phyloP scores from a whole-genome alignment of 2,888 invertebrate species.

The Mallateleia sp. region DNA sequence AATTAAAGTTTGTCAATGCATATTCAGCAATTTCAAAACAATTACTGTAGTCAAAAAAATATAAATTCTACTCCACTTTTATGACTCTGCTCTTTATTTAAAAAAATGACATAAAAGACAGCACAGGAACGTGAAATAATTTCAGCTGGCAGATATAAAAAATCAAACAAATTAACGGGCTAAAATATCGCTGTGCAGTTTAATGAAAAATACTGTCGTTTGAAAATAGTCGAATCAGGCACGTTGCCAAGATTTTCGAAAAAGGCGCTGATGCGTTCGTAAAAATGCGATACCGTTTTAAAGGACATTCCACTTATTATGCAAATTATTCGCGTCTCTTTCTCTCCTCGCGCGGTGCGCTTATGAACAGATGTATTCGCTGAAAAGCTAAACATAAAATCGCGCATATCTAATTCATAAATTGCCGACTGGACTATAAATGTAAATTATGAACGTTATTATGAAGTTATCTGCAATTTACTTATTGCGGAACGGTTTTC shows the following conservation, averaged over 20 bases:
- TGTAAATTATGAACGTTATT: too few relatives aligned
- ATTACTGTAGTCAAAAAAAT: constrained; percentile 23
- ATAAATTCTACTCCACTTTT: constrained; percentile 11
- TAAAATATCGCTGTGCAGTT: constrained; percentile 64
- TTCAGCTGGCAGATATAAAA: constrained; percentile 57
- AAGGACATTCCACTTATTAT: constrained; percentile 23
- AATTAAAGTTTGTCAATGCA: background rate
- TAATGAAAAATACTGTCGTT: constrained; percentile 61
- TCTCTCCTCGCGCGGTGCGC: too few relatives aligned
- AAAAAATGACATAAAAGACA: constrained; percentile 35
- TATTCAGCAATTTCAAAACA: constrained; percentile 38
- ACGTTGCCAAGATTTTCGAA: constrained; percentile 58
- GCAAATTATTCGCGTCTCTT: too few relatives aligned
- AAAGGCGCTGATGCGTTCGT: constrained; percentile 40
- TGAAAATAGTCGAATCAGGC: constrained; percentile 66
- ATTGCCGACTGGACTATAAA: too few relatives aligned
- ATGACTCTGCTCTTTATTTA: constrained; percentile 50
- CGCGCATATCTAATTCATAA: too few relatives aligned
- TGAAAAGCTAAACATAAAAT: too few relatives aligned
- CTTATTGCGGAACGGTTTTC: too few relatives aligned
- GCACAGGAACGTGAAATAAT: constrained; percentile 52
- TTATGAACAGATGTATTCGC: too few relatives aligned
- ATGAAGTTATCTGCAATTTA: too few relatives aligned
- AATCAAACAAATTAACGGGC: constrained; percentile 63
- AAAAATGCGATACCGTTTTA: constrained; percentile 47